Conservation (phyloP, 2,113 vertebrate species). For the Nycticorax nycticorax region DNA sequence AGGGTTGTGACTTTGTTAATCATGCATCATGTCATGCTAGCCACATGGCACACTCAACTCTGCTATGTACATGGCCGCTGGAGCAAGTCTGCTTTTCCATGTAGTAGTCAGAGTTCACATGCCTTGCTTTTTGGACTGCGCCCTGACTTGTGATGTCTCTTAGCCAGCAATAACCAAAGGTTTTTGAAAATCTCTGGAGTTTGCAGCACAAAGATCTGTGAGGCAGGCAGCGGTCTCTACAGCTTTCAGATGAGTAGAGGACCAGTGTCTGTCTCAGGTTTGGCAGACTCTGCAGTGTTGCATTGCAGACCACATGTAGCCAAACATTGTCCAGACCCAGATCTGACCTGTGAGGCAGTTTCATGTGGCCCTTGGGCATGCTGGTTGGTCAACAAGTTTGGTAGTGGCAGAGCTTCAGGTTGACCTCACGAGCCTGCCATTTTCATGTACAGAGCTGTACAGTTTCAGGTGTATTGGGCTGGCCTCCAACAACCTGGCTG, state of each 20-base stretch:
- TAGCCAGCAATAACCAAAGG: neutral
- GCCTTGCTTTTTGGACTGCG: neutral
- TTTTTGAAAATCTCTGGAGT: neutral
- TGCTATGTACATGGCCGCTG: neutral
- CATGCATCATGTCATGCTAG: neutral
- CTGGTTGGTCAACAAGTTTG: neutral
- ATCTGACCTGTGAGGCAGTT: neutral
- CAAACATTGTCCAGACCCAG: neutral
- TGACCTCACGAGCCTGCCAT: neutral
- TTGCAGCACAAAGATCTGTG: neutral
- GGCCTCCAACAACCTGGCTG: neutral
- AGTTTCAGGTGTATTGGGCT: neutral
- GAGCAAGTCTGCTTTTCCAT: neutral
- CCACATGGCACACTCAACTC: neutral
- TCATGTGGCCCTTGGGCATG: neutral
- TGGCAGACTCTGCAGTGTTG: neutral
- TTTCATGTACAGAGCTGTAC: neutral
- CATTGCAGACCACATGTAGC: neutral
- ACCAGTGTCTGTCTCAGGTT: neutral
- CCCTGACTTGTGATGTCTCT: neutral
- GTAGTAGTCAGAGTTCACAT: neutral
- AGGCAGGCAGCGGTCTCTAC: neutral
- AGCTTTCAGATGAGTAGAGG: neutral
- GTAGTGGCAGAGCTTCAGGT: neutral
- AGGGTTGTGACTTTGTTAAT: neutral